Percentiles rank a stretch among this genome's conserved stretches.
Conservation (phyloP, 2,797 vertebrate species). For the Streptopelia turtur region DNA sequence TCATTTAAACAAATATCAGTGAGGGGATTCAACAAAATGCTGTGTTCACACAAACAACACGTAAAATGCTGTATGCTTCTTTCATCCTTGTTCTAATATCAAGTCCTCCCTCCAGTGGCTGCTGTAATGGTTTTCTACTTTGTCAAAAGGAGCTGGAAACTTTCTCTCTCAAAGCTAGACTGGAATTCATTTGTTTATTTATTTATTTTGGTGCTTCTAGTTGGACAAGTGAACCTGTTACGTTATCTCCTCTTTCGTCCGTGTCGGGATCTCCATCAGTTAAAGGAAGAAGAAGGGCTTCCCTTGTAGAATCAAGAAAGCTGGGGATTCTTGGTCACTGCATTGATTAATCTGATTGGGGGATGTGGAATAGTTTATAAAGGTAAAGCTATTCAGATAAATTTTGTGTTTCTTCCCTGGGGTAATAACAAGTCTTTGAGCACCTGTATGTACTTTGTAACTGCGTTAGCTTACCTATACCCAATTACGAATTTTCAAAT, state of each 20-base stretch:
- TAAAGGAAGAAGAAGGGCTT: not conserved
- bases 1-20: slow-evolving; percentile 61
- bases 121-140: slow-evolving; percentile 49
- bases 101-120: slow-evolving; percentile 73
- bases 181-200: not conserved
- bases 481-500: not conserved
- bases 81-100: slow-evolving; percentile 60
- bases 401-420: not conserved
- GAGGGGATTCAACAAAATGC: slow-evolving; percentile 40
- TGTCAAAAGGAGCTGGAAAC: slow-evolving; percentile 12
- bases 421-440: not conserved
- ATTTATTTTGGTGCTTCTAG: not conserved
- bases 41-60: slow-evolving; percentile 40
- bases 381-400: not conserved
- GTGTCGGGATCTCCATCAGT: not conserved
- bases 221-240: not conserved
- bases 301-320: not conserved
- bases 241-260: not conserved
- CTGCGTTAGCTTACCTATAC: not conserved
- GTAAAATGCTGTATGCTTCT: slow-evolving; percentile 34
- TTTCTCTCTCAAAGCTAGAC: not conserved
- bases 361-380: not conserved
- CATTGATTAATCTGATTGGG: not conserved
- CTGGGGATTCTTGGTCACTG: not conserved
- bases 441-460: not conserved